Percentiles rank a stretch among this genome's conserved stretches.
phyloP scores from a whole-genome alignment of 2,797 vertebrate genomes.

The Sphenopsis melanotis region DNA sequence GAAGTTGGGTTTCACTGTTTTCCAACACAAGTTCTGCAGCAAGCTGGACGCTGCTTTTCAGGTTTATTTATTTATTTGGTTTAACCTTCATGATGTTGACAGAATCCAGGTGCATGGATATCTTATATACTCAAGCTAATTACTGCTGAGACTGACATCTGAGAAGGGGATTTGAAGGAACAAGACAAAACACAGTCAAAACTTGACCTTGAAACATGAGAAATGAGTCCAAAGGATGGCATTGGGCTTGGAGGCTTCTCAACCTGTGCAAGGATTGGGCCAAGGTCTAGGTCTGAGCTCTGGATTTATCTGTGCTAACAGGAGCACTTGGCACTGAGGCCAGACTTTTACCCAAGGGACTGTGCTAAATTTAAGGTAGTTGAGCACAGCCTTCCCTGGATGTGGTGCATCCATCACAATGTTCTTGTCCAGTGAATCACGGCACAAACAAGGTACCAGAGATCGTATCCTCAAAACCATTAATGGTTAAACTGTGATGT shows the following conservation, averaged over 20 bases:
- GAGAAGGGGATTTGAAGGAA: conserved; percentile 9
- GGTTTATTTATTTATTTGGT: neutral
- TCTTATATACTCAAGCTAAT: neutral
- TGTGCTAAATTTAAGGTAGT: neutral
- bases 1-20: neutral
- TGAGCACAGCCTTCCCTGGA: neutral
- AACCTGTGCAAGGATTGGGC: neutral
- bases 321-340: neutral
- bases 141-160: neutral
- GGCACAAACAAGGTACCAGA: neutral
- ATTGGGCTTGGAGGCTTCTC: neutral
- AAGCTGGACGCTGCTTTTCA: neutral
- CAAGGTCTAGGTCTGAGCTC: neutral
- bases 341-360: neutral
- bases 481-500: neutral
- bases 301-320: neutral
- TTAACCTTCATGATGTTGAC: neutral
- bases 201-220: conserved; percentile 1
- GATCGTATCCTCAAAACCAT: accelerated
- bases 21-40: neutral
- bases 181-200: conserved; percentile 2
- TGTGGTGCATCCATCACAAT: too few relatives aligned
- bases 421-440: neutral
- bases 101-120: neutral
- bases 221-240: neutral